Base-by-base conservation (phyloP, 64 coral and sea anemone species). In the Platygyra sinensis region DNA sequence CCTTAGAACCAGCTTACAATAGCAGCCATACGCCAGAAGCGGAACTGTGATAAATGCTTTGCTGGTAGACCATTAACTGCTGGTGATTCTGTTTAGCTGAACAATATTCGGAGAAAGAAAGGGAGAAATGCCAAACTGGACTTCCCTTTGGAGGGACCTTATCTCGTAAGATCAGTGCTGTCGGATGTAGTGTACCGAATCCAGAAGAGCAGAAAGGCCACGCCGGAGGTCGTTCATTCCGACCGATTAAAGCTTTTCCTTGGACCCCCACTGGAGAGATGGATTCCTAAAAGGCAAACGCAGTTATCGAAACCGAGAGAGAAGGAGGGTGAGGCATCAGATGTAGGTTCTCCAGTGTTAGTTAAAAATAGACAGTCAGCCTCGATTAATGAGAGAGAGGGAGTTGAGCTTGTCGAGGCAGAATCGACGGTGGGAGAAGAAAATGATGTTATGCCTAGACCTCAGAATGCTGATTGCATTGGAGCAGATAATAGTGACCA, bases 111-210 rank as follows among this genome's bases (percentile, higher is more conserved):
- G 19, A 60, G 79, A 50, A 82, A 83, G 51, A 83, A 84, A 55
- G 89, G 79, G 10, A 91, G 79, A 33, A 91, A 46, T 38, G 11
- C 89, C 5, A 84, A 84, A 80, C 69, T 91, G 1, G 79, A 73
- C 51, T 72, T 50, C 29, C 79, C 89, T 57, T 85, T 79, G 79
- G n/a, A 83, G 20, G 79, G 79, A 18, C 79, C 89, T 18, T 90
- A 72, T 67, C 76, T 83, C 14, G 69, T 90, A 15, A 82, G 67
- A 7, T 42, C 39, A 33, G 71, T 84, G 8, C 71, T 91, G 28
- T 91, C 89, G 17, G 89, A 91, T 62, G 89, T 91, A 27, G 79
- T 83, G 30, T 91, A 84, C 52, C 79, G 79, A 27, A 91, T 91
- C 36, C 67, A 74, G 32, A 90, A 60, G 46, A 74, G 62, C 89